These are phyloP conservation scores for Drepana arcuata DNA, from an alignment of 1,140 invertebrate species.

Conservation along the genomic window DNA sequence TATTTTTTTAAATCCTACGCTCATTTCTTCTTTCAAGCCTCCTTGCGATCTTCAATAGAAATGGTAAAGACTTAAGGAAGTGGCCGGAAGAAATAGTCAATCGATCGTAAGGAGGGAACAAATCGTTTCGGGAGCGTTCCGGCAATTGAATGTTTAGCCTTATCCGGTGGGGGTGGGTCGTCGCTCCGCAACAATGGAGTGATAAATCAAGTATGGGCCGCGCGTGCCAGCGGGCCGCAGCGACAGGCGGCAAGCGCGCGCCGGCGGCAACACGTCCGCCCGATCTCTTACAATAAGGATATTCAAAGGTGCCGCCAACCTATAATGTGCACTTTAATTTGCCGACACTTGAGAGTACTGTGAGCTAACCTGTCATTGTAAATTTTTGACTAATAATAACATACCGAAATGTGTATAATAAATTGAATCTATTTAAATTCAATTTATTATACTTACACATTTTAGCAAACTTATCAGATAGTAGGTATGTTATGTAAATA, in stretches of 20 bases:
- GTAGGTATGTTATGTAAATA: no score
- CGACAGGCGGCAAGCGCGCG: constrained; percentile 22
- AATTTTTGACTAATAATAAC: no score
- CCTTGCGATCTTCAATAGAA: no score
- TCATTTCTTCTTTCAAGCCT: no score
- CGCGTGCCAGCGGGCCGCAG: constrained; percentile 42
- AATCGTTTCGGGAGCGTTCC: constrained; percentile 56
- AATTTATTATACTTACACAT: no score
- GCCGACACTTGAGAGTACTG: no score
- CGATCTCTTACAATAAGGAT: constrained; percentile 17
- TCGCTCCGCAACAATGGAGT: constrained; percentile 58
- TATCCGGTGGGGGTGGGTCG: constrained; percentile 47
- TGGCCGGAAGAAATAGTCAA: constrained; percentile 35
- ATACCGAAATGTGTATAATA: no score
- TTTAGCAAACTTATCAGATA: no score
- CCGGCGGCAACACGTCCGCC: constrained; percentile 28
- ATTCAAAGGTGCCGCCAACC: constrained; percentile 57
- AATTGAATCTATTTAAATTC: no score
- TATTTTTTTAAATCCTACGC: no score
- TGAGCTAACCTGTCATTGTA: no score
- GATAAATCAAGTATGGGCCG: constrained; percentile 66
- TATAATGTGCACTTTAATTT: no score
- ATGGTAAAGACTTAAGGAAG: constrained; percentile 13
- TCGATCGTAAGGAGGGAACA: constrained; percentile 46
- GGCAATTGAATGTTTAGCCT: constrained; percentile 58